These are phyloP conservation scores for Diplolepis rosae DNA, from an alignment of 2,888 invertebrate species.

Conservation along the genomic window DNA sequence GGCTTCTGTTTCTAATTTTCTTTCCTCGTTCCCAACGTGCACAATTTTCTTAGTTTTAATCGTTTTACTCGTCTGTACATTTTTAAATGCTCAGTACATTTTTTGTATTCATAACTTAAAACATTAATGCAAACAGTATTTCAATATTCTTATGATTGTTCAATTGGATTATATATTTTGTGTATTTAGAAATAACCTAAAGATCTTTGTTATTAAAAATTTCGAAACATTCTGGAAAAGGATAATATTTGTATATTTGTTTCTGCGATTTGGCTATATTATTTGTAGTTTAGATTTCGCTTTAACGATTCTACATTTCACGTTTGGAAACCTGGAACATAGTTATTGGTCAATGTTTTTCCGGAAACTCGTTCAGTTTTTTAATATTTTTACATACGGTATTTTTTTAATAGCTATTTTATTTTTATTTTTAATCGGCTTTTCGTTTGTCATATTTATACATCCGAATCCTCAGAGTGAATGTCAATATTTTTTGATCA, in stretches of 20 bases:
- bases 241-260: not conserved
- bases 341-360: constrained; percentile 26
- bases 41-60: no score
- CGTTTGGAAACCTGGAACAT: constrained; percentile 10
- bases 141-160: no score
- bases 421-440: not conserved
- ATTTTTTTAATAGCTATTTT: not conserved
- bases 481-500: no score
- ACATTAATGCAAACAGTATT: no score
- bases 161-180: no score
- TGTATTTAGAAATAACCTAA: no score
- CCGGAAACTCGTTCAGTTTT: constrained; percentile 12
- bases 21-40: not conserved
- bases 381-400: not conserved
- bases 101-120: no score
- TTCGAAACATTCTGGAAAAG: not conserved
- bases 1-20: constrained; percentile 11
- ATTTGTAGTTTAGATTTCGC: constrained; percentile 8
- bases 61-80: not conserved
- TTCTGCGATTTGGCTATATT: constrained; percentile 3
- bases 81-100: no score
- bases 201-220: not conserved
- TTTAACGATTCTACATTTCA: constrained; percentile 20
- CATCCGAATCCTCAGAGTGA: no score
- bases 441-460: no score